Evolutionary conservation across 1,140 invertebrate species (phyloP).

Genomic region (Rhyacophila brunnea): DNA sequence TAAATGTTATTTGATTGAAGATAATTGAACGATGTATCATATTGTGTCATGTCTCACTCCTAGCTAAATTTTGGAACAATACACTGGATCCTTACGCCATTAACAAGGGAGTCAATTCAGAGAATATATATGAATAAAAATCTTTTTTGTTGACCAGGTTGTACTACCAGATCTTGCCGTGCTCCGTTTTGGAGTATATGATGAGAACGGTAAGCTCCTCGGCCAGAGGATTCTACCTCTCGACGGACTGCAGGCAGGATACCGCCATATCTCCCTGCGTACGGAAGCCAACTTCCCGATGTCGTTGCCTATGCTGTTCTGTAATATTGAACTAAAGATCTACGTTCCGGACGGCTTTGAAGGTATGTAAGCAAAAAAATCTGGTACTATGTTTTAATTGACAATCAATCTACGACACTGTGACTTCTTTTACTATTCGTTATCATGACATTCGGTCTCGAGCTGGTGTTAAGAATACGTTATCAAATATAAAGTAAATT

Average conservation of each 20-base stretch:
- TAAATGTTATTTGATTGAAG: too few relatives aligned
- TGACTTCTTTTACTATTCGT: too few relatives aligned
- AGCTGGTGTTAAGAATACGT: too few relatives aligned
- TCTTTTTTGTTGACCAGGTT: slow-evolving; percentile 57
- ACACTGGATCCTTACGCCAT: too few relatives aligned
- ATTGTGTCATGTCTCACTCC: too few relatives aligned
- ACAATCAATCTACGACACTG: too few relatives aligned
- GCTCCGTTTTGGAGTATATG: slow-evolving; percentile 96
- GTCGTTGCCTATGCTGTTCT: slow-evolving; percentile 98
- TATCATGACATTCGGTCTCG: too few relatives aligned
- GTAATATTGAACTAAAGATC: slow-evolving; percentile 98
- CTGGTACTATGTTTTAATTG: slow-evolving; percentile 10
- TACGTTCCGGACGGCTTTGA: slow-evolving; percentile 99
- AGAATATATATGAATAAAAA: background rate
- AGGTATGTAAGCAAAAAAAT: slow-evolving; percentile 58
- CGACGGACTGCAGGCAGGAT: slow-evolving; percentile 96
- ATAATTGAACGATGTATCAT: too few relatives aligned
- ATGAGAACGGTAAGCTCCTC: slow-evolving; percentile 95
- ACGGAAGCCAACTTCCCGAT: slow-evolving; percentile 99
- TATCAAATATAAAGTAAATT: too few relatives aligned
- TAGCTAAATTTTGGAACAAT: too few relatives aligned
- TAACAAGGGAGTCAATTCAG: too few relatives aligned
- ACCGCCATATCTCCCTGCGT: slow-evolving; percentile 94
- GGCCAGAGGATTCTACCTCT: slow-evolving; percentile 97
- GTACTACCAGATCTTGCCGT: slow-evolving; percentile 98